These are phyloP conservation scores for Ectropis crepuscularia DNA, from an alignment of 2,888 invertebrate species.

Conservation along the genomic window DNA sequence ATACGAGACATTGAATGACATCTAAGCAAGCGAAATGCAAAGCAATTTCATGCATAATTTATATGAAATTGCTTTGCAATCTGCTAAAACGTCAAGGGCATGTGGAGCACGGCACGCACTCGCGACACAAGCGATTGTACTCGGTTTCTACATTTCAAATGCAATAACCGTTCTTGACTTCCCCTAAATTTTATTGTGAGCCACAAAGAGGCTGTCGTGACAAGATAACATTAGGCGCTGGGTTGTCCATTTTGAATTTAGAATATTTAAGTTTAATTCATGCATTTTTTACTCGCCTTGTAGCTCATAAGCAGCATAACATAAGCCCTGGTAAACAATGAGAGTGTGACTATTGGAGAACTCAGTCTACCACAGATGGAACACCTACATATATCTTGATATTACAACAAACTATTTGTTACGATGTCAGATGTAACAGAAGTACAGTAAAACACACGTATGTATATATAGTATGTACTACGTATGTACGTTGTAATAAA, in stretches of 20 bases:
- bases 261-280: neutral
- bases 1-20: slow-evolving; percentile 34
- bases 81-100: slow-evolving; percentile 38
- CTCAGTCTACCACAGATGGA: too few species aligned
- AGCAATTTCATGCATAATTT: slow-evolving; percentile 36
- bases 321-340: too few species aligned
- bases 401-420: too few species aligned
- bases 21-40: slow-evolving; percentile 35
- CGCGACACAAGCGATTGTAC: slow-evolving; percentile 17
- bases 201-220: slow-evolving; percentile 21
- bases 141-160: slow-evolving; percentile 22
- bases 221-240: slow-evolving; percentile 19
- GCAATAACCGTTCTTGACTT: slow-evolving; percentile 18
- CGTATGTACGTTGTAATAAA: too few species aligned
- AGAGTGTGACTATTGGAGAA: too few species aligned
- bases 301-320: too few species aligned
- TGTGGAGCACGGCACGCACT: slow-evolving; percentile 25
- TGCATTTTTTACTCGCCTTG: neutral
- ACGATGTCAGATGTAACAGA: too few species aligned
- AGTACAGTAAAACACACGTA: too few species aligned
- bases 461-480: too few species aligned
- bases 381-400: too few species aligned
- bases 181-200: slow-evolving; percentile 20
- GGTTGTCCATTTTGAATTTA: slow-evolving; percentile 15
- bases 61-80: slow-evolving; percentile 37